Base-by-base conservation (phyloP, 23 tunicate genomes). In the Trididemnum nubilum region DNA sequence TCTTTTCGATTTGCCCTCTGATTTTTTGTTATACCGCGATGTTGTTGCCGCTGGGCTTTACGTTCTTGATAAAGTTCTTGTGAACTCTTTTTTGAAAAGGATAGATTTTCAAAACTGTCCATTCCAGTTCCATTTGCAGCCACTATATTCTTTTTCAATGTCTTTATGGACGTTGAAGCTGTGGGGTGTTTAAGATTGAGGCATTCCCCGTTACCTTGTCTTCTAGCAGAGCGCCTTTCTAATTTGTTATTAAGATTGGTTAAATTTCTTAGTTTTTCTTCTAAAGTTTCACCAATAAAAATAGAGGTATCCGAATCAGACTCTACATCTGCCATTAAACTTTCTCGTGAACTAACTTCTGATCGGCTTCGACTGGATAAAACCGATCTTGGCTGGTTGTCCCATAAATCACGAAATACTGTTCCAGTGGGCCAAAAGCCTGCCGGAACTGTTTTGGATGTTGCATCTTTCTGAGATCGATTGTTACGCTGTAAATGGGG, bases 301-400 rank as follows among this genome's bases (percentile, higher is more conserved):
- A 81, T 52, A 9, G 91, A 87, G 0, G 82, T 81, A 51, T 87
- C 91, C 2, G 91, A 87, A 72, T 87, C 91, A 19, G 84, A 80
- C 33, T 80, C 90, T 3, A 69, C 80, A 28, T 72, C 80, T 1
- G 38, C 86, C 29, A 60, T 71, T 33, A 64, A 30, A 1, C 69
- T 67, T 25, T 74, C 38, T 19, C 78, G 58, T 38, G 87, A 83
- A 63, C 87, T 83, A 40, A 83, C 25, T 28, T 83, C 87, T 5
- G 84, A 65, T 5, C 27, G 35, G 50, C 70, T 82, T 50, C 70
- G 49, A 18, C 36, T 33, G 1, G 69, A 1, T 49, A 54, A 23
- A 21, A 35, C 69, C 50, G 69, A 26, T 25, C 67, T 21, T 22
- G 60, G 61, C 5, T 73, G 61, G 59, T 32, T 22, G 36, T 59